Evolutionary conservation across 1,140 invertebrate genomes (phyloP), one percentile per base, ranked within the genome.

Genomic region (Telenomus remus): DNA sequence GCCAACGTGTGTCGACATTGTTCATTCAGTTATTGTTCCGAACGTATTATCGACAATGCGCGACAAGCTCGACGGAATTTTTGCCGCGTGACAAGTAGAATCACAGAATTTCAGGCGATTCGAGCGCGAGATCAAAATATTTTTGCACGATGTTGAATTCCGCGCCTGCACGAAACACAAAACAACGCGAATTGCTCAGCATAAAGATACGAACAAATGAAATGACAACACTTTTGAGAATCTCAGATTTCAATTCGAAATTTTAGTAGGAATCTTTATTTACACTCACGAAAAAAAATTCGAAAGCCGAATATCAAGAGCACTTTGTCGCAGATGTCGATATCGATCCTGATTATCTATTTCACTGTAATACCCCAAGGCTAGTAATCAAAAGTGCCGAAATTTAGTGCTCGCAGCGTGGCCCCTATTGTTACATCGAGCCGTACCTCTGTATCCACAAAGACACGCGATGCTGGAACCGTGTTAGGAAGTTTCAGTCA

Each of bases 401-500:
- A n/a, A n/a, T n/a, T n/a, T n/a, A n/a, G n/a, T n/a, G n/a, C 65
- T 74, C 51, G 1, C 71, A 51, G 53, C 39, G n/a, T 16, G 49
- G 27, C 6, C 44, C 35, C 64, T 59, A 64, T 75, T 75, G 65
- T 68, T 68, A 68, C 51, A 33, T 53, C 68, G 6, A 27, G 66
- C 59, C 68, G 59, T 59, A 64, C 57, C 68, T 77, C 69, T 69
- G 75, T 64, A 78, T 74, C 70, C 66, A 70, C 61, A 56, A 74
- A 73, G 57, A 64, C 56, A 68, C 65, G 64, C 48, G 55, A 69
- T 43, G 69, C 43, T 68, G 69, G 13, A 65, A 73, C 34, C 39
- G 59, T 6, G 61, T 44, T 72, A 63, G 63, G 68, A 71, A 73
- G 64, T 78, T 78, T 73, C 75, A 65, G 69, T 78, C 75, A 57